A percentile compares a stretch with the other conserved stretches of the same genome.
These are phyloP conservation scores for Sylvia borin DNA, from an alignment of 2,797 vertebrate species.

Conservation along the genomic window DNA sequence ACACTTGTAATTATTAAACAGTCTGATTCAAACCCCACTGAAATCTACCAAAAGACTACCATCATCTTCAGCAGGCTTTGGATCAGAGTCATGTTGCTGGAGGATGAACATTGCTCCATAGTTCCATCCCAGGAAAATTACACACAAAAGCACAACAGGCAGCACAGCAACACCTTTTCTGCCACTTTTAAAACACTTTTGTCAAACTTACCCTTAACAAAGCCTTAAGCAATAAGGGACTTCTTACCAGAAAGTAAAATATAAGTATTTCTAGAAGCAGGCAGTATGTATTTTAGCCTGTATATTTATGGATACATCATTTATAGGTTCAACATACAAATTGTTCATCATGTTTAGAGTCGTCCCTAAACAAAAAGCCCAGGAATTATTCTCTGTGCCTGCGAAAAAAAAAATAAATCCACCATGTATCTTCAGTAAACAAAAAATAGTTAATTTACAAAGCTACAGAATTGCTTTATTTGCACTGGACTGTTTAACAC, in stretches of 20 bases:
- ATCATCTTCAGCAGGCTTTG: neutral
- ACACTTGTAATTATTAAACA: neutral
- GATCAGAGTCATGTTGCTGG: neutral
- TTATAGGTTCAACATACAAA: neutral
- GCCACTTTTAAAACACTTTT: neutral
- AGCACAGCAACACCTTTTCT: neutral
- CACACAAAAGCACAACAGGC: neutral
- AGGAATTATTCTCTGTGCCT: neutral
- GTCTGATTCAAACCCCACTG: neutral
- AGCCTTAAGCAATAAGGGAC: neutral
- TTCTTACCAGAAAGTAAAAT: neutral
- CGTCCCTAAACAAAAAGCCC: neutral
- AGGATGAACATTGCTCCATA: neutral
- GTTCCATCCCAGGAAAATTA: neutral
- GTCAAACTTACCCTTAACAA: neutral
- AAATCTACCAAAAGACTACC: neutral
- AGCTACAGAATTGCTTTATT: neutral
- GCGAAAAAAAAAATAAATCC: neutral
- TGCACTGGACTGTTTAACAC: neutral
- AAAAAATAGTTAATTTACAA: neutral
- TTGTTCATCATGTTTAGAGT: neutral
- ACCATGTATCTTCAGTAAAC: neutral
- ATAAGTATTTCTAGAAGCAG: neutral
- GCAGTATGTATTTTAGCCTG: neutral
- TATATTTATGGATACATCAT: neutral